A percentile compares a stretch with the other conserved stretches of the same genome.
Conservation (phyloP, 2,113 vertebrate species). For the Charina bottae region DNA sequence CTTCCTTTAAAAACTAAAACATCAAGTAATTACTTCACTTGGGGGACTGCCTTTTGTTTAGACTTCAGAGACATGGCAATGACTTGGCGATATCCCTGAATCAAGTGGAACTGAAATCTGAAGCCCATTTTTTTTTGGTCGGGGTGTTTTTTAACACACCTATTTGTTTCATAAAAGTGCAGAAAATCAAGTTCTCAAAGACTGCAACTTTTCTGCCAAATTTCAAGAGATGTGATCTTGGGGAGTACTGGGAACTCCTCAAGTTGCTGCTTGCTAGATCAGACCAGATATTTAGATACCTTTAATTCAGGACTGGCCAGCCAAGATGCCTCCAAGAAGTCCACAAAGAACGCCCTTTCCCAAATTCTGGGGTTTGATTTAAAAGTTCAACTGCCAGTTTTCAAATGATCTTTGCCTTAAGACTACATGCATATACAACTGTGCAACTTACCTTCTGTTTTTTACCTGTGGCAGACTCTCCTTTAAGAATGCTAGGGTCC, state of each 20-base stretch:
- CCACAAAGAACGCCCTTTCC: neutral
- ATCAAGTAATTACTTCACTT: neutral
- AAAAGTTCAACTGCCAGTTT: neutral
- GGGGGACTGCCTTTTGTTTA: neutral
- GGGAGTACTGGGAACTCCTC: neutral
- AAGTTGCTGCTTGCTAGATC: neutral
- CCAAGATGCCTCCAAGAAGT: neutral
- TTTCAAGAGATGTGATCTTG: neutral
- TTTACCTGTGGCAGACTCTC: conserved; percentile 77
- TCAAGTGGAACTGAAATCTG: neutral
- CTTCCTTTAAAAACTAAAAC: neutral
- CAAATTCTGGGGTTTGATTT: neutral
- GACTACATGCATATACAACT: neutral
- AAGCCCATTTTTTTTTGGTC: neutral
- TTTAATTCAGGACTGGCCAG: neutral
- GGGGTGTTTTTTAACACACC: neutral
- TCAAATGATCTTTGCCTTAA: neutral
- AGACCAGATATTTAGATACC: neutral
- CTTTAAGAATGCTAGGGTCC: conserved; percentile 93
- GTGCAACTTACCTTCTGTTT: conserved; percentile 85
- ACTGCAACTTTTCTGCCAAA: neutral
- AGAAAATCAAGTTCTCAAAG: neutral
- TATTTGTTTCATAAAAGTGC: neutral
- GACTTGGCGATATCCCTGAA: neutral
- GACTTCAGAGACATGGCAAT: neutral